These are phyloP conservation scores for Alexandromys fortis DNA, from an alignment of 2,113 vertebrate genomes.

Conservation along the genomic window DNA sequence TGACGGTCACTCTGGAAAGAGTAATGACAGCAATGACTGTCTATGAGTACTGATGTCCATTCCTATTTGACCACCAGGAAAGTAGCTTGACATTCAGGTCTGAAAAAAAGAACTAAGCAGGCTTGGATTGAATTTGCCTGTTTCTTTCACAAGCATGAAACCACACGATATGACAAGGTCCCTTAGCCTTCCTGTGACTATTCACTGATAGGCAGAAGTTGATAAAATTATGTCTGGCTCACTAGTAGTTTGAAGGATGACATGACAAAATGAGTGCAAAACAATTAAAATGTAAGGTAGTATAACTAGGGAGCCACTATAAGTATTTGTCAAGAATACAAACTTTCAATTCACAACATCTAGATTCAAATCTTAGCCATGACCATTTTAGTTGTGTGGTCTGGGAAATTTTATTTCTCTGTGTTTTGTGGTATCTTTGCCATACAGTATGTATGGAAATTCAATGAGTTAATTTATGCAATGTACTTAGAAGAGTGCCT, in stretches of 20 bases:
- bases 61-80: neutral
- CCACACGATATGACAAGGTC: neutral
- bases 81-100: neutral
- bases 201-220: neutral
- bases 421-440: neutral
- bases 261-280: slow-evolving; percentile 34
- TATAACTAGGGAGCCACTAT: neutral
- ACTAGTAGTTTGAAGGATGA: slow-evolving; percentile 12
- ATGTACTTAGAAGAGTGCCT: slow-evolving; percentile 12
- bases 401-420: slow-evolving; percentile 11
- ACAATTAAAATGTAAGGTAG: neutral
- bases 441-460: neutral
- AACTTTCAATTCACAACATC: neutral
- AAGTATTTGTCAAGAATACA: neutral
- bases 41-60: neutral
- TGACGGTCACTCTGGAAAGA: neutral
- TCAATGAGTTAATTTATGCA: neutral
- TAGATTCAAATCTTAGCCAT: slow-evolving; percentile 8
- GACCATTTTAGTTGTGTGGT: neutral
- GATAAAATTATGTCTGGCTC: slow-evolving; percentile 15
- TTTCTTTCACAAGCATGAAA: neutral
- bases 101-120: neutral
- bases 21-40: neutral
- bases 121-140: slow-evolving; percentile 7
- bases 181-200: neutral